Conservation (phyloP, 2,888 invertebrate species). For the Crematogaster levior region DNA sequence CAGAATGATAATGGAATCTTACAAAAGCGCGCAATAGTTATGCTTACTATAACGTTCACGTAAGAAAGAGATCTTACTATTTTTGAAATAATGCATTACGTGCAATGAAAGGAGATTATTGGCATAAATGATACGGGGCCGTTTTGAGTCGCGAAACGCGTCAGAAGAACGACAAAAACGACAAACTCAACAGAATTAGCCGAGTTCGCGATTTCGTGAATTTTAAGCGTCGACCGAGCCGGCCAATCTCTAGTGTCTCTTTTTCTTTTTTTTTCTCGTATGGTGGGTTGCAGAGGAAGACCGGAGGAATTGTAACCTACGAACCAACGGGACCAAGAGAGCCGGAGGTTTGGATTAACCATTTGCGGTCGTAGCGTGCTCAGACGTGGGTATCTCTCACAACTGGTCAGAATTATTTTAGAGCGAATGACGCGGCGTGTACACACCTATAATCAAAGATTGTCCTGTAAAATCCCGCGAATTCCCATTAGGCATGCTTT, state of each 20-base stretch:
- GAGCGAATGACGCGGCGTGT: conserved; percentile 45
- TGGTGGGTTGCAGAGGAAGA: conserved; percentile 86
- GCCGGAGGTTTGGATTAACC: conserved; percentile 86
- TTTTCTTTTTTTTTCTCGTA: conserved; percentile 73
- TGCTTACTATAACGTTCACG: background rate
- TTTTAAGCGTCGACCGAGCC: conserved; percentile 7
- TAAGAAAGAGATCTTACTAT: background rate
- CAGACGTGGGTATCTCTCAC: conserved; percentile 26
- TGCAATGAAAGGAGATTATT: background rate
- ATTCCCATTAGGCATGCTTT: conserved; percentile 17
- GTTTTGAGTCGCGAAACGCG: background rate
- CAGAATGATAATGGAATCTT: background rate
- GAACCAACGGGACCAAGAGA: conserved; percentile 88
- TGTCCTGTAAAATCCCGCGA: conserved; percentile 6
- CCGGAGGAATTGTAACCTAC: conserved; percentile 87
- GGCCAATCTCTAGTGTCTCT: conserved; percentile 66
- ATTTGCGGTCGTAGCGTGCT: conserved; percentile 45
- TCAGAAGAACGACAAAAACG: background rate
- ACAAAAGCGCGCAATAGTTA: background rate
- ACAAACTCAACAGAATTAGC: conserved; percentile 29
- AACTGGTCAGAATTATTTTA: conserved; percentile 46
- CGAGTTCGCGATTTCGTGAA: conserved; percentile 24
- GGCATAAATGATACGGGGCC: background rate
- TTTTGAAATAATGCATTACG: background rate
- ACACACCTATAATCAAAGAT: conserved; percentile 22